These are phyloP conservation scores for Cephus runcator DNA, from an alignment of 2,888 invertebrate genomes.

Conservation along the genomic window DNA sequence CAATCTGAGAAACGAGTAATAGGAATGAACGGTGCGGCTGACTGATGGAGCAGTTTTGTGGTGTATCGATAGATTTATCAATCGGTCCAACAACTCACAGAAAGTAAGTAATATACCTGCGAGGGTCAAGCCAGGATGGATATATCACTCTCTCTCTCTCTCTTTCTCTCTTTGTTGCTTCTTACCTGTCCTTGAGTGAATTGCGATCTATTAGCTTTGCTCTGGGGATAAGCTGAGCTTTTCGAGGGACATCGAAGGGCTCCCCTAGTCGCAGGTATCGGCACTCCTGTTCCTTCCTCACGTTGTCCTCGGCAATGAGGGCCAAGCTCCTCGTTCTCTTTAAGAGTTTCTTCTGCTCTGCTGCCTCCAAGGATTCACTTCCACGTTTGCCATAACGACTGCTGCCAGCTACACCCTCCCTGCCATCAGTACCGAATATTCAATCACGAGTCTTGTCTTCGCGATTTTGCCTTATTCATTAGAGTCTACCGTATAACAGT, in stretches of 20 bases:
- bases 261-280: slow-evolving; percentile 51
- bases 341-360: slow-evolving; percentile 61
- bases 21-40: not conserved
- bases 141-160: not conserved
- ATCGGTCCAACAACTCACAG: too few relatives aligned
- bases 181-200: slow-evolving; percentile 79
- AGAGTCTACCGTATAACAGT: slow-evolving; percentile 60
- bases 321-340: slow-evolving; percentile 79
- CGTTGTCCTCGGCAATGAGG: slow-evolving; percentile 81
- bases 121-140: too few relatives aligned
- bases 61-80: too few relatives aligned
- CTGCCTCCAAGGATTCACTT: slow-evolving; percentile 53
- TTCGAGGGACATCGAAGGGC: slow-evolving; percentile 72
- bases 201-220: slow-evolving; percentile 82
- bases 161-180: too few relatives aligned
- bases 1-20: slow-evolving; percentile 42
- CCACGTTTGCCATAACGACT: slow-evolving; percentile 69
- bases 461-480: too few relatives aligned
- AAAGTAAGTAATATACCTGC: too few relatives aligned
- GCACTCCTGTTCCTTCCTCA: slow-evolving; percentile 65
- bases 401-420: slow-evolving; percentile 66
- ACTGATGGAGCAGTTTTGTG: too few relatives aligned
- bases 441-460: too few relatives aligned
- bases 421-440: slow-evolving; percentile 48
- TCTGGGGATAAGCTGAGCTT: slow-evolving; percentile 83